A percentile compares a stretch with the other conserved stretches of the same genome.
These are phyloP conservation scores for Cyprinus carpio DNA, from an alignment of 2,113 vertebrate genomes.

Conservation along the genomic window DNA sequence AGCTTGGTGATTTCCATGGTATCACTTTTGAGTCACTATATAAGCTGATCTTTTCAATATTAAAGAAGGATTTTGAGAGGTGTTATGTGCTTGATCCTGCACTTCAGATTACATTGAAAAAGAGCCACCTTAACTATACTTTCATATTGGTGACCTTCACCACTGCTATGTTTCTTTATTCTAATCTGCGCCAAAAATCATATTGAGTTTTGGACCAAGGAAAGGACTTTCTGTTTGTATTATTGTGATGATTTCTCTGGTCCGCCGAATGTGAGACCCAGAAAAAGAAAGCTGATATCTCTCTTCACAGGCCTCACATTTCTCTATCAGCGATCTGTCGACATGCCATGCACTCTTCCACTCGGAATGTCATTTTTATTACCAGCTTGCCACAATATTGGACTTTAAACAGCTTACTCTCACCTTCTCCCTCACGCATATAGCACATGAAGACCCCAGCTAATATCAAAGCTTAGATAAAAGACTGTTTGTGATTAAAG, in stretches of 20 bases:
- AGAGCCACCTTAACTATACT: neutral
- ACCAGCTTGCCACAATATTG: constrained; percentile 43
- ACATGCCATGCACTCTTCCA: constrained; percentile 19
- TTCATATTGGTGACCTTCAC: constrained; percentile 35
- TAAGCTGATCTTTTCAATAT: constrained; percentile 10
- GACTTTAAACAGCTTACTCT: constrained; percentile 41
- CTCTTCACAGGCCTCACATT: constrained; percentile 22
- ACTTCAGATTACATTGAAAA: constrained; percentile 30
- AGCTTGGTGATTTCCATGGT: neutral
- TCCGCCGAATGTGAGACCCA: constrained; percentile 24
- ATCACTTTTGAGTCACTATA: neutral
- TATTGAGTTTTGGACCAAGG: constrained; percentile 60
- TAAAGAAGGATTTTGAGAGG: constrained; percentile 8
- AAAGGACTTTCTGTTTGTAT: constrained; percentile 41
- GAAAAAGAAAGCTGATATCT: constrained; percentile 42
- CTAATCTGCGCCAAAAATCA: constrained; percentile 57
- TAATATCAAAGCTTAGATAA: constrained; percentile 59
- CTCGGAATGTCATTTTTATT: constrained; percentile 44
- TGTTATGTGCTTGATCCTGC: constrained; percentile 20
- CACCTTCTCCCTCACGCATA: constrained; percentile 7
- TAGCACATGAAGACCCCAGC: neutral
- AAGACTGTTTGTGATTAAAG: constrained; percentile 72
- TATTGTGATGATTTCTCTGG: constrained; percentile 29
- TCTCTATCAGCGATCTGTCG: constrained; percentile 48
- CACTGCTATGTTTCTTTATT: constrained; percentile 45